phyloP scores from a whole-genome alignment of 2,888 invertebrate genomes.

The Pseudococcus jackbeardsleyi region DNA sequence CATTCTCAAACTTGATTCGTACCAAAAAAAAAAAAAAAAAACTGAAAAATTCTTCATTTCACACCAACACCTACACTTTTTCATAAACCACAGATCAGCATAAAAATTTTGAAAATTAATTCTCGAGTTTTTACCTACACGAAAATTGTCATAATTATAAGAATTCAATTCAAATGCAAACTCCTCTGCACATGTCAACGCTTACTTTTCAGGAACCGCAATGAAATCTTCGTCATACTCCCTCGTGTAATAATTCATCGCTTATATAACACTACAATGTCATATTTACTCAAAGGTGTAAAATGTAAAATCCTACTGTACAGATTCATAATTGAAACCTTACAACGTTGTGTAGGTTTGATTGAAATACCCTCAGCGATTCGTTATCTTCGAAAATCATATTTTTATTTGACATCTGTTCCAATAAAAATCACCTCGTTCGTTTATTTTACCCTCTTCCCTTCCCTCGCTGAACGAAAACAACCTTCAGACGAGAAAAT shows the following conservation, averaged over 20 bases:
- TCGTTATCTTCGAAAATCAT: background rate
- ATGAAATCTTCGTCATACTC: background rate
- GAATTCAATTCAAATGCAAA: background rate
- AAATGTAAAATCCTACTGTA: background rate
- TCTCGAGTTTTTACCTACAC: background rate
- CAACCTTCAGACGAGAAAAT: background rate
- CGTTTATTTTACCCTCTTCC: background rate
- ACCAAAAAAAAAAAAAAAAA: background rate
- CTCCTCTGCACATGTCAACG: slow-evolving; percentile 6
- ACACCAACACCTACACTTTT: background rate
- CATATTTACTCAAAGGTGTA: background rate
- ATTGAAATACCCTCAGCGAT: slow-evolving; percentile 9
- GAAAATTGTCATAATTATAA: background rate
- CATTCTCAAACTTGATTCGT: background rate
- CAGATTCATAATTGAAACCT: background rate
- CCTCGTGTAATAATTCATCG: background rate
- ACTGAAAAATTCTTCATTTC: background rate
- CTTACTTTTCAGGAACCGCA: background rate
- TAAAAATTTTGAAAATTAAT: background rate
- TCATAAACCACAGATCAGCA: background rate
- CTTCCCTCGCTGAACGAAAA: background rate
- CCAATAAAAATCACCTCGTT: background rate
- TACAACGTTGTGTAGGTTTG: background rate
- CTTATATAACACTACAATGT: background rate
- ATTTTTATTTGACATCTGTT: background rate